phyloP scores from a whole-genome alignment of 2,113 vertebrate species.

The Macroglossus sobrinus region DNA sequence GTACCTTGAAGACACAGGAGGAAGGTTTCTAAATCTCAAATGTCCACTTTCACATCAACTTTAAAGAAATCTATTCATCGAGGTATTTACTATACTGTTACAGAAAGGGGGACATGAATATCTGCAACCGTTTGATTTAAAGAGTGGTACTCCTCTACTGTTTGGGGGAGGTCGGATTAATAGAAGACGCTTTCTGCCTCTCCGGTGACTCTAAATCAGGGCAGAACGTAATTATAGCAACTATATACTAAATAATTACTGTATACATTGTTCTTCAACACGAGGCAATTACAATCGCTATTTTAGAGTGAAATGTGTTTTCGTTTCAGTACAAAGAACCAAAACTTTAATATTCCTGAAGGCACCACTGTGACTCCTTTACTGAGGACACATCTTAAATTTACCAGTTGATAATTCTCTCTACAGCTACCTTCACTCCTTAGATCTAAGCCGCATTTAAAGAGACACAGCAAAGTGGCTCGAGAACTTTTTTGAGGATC shows the following conservation, averaged over 20 bases:
- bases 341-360: background rate
- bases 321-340: background rate
- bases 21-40: background rate
- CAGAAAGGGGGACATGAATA: background rate
- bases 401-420: background rate
- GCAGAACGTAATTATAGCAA: background rate
- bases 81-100: background rate
- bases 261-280: background rate
- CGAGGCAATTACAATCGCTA: background rate
- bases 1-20: background rate
- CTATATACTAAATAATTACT: background rate
- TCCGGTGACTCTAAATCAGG: background rate
- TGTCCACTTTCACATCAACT: background rate
- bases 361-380: background rate
- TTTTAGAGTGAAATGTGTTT: background rate
- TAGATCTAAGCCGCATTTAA: background rate
- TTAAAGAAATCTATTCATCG: background rate
- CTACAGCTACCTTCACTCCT: background rate
- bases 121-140: background rate
- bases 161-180: background rate
- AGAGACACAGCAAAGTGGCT: background rate
- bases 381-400: background rate
- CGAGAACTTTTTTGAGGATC: background rate
- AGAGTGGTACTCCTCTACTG: background rate
- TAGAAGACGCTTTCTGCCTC: background rate